Base-by-base conservation (phyloP, 1,140 invertebrate genomes). In the Bombus sibiricus region DNA sequence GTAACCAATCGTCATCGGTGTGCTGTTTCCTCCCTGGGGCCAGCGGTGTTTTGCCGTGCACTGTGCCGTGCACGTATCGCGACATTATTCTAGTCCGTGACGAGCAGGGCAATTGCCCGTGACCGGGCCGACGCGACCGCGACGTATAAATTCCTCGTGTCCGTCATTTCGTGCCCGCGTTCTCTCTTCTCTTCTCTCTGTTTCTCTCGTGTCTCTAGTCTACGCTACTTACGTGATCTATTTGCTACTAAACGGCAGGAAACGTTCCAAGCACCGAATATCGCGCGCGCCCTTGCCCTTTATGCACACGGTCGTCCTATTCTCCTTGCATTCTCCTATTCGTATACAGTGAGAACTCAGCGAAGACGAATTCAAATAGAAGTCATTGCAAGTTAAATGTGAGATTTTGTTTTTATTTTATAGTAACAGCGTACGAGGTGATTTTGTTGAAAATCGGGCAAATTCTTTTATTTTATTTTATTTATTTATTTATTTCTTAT, bases 1-100 rank as follows among this genome's bases (percentile, higher is more conserved):
- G 34, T 39, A 43, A 37, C 41, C 32, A 12, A 22, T 69, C 41
- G 78, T 80, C 64, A 53, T 80, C 78, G 78, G 34, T n/a, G 22
- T 37, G 75, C 62, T 41, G 83, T 85, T 80, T 71, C 66, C 73
- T 68, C 39, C 53, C 62, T 8, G 8, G 25, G 47, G 22, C 13
- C 64, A n/a, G 28, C 28, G 59, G 3, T 28, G 57, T 22, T 53
- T 53, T 28, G 53, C 15, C 34, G 28, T 6, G 28, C 34, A 57
- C 82, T 82, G 69, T 43, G 64, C 72, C 68, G 41, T 74, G 78
- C 74, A 79, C 74, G 83, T 41, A 76, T 86, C 83, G 43, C 77
- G 76, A 74, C 59, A 86, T 86, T 85, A 85, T 85, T 81, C 83
- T 41, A 53, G 69, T 82, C 59, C 83, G 86, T 83, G 86, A 87